Conservation (phyloP, 1,140 invertebrate genomes). For the Drosophila kohkoa region DNA sequence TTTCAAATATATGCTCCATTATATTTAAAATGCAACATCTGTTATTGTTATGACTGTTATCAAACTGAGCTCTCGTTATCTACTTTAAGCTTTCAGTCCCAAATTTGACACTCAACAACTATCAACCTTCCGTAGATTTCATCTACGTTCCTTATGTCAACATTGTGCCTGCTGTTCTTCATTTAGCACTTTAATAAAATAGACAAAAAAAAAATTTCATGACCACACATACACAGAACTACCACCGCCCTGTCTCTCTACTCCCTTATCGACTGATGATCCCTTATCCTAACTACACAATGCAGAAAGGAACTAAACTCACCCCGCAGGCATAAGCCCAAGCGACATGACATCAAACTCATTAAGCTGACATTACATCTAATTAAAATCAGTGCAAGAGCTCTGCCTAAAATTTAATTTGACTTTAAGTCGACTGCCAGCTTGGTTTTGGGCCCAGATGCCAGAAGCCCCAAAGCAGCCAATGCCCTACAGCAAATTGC, state of each 20-base stretch:
- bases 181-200: constrained; percentile 4
- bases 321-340: not conserved
- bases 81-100: not conserved
- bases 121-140: constrained; percentile 11
- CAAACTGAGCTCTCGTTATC: no score
- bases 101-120: constrained; percentile 24
- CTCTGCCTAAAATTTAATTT: constrained; percentile 55
- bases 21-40: not conserved
- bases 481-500: not conserved
- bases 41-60: not conserved
- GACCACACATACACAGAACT: constrained; percentile 7
- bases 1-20: not conserved
- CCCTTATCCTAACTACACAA: constrained; percentile 21
- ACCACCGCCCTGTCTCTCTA: not conserved
- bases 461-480: constrained; percentile 3
- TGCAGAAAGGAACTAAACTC: constrained; percentile 14
- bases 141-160: constrained; percentile 29
- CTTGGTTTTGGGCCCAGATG: constrained; percentile 1
- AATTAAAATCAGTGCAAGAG: constrained; percentile 65
- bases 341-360: constrained; percentile 54
- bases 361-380: constrained; percentile 72
- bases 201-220: constrained; percentile 1
- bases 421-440: constrained; percentile 29
- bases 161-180: constrained; percentile 32
- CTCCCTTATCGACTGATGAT: not conserved